Evolutionary conservation across 2,797 vertebrate genomes (phyloP), one percentile per base, ranked within the genome.

Genomic region (Etheostoma perlongum): DNA sequence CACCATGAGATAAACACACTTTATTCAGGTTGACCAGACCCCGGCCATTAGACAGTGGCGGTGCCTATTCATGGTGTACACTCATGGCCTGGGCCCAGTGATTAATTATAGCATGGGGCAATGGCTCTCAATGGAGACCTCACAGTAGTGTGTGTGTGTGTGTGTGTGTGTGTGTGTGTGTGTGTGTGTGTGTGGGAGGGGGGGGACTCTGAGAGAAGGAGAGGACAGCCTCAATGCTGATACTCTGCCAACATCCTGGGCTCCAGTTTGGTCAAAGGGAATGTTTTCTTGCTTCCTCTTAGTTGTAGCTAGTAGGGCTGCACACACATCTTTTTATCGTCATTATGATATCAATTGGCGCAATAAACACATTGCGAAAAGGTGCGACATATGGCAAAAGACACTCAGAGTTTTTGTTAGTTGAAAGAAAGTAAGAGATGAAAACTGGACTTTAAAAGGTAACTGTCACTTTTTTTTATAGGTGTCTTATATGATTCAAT

Each of bases 1-100:
- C 94, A 93, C 88, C 85, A 92, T 94, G 94, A 95, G 92, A 95
- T 95, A 94, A 95, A 94, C 91, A 91, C 89, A 88, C 90, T 92
- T 93, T 74, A 93, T 94, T 95, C 91, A 92, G 91, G 86, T 79
- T 73, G 85, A 88, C 79, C 90, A 75, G 87, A 90, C 88, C 88
- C 81, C 62, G 15, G 91, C 86, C 88, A 94, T 93, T 93, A 93
- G 88, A 87, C 90, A 75, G 89, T 85, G 85, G 86, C 46, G 19
- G 84, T 65, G 82, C 67, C 89, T 84, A 87, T 94, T 94, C 88
- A 91, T 68, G 83, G 70, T 82, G 87, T 84, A 81, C 86, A 76
- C 88, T 90, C 85, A 65, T 67, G 63, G 88, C 90, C 77, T 51
- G 67, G 74, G 70, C 86, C 84, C 87, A 91, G 88, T 93, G 92